Evolutionary conservation across 2,113 vertebrate species (phyloP).

Genomic region (Ptychochromis oligacanthus): DNA sequence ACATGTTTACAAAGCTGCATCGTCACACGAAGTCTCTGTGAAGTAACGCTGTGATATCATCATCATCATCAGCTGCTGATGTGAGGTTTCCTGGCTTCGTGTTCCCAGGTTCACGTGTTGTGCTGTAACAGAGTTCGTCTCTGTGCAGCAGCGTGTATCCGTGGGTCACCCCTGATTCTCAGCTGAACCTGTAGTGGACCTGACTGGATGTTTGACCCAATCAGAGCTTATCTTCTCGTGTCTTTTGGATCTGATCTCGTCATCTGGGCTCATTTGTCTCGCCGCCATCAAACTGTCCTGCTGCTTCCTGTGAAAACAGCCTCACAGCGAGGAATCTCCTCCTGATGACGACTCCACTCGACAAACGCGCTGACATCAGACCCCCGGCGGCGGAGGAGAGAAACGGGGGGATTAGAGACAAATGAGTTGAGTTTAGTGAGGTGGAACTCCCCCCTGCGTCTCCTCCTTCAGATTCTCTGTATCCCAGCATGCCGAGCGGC

Average conservation of each 20-base stretch:
- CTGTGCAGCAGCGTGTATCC: not conserved
- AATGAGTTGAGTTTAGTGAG: conserved; percentile 53
- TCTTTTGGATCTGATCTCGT: not conserved
- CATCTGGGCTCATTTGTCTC: not conserved
- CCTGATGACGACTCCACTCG: not conserved
- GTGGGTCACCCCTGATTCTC: not conserved
- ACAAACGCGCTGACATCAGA: not conserved
- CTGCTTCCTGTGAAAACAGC: not conserved
- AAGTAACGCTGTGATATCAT: not conserved
- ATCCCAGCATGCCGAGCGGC: conserved; percentile 32
- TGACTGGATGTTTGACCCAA: not conserved
- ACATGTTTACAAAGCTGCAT: not conserved
- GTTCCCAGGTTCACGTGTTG: not conserved
- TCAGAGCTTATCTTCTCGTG: not conserved
- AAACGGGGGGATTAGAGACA: conserved; percentile 38
- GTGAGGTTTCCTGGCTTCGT: too few species aligned
- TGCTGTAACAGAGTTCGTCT: not conserved
- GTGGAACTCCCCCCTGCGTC: conserved; percentile 48
- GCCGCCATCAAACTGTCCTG: not conserved
- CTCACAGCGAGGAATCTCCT: not conserved
- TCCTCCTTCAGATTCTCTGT: conserved; percentile 8
- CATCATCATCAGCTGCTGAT: too few species aligned
- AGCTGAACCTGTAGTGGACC: not conserved
- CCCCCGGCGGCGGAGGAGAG: not conserved
- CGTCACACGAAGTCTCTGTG: too few species aligned